phyloP scores from a whole-genome alignment of 1,140 invertebrate species.

The Temnothorax curvispinosus region DNA sequence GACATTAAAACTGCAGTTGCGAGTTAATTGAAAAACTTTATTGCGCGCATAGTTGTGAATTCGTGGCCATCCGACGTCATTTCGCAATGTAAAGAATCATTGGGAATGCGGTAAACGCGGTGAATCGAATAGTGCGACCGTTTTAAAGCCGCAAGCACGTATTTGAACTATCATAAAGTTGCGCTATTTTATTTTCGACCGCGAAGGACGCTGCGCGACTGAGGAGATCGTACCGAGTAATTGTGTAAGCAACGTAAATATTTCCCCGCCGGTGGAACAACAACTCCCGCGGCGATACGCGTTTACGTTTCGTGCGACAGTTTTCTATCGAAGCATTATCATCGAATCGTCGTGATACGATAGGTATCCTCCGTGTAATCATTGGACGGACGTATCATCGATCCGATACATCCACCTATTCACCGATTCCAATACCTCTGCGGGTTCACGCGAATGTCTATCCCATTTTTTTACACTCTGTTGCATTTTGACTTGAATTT shows the following conservation, averaged over 20 bases:
- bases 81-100: neutral
- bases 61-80: neutral
- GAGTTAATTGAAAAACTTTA: constrained; percentile 5
- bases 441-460: neutral
- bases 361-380: constrained; percentile 15
- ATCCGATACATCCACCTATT: neutral
- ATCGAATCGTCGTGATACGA: constrained; percentile 36
- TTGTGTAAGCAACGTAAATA: constrained; percentile 46
- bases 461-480: constrained; percentile 16
- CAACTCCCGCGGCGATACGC: constrained; percentile 19
- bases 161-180: constrained; percentile 39
- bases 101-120: constrained; percentile 22
- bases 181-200: constrained; percentile 22
- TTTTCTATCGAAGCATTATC: constrained; percentile 31
- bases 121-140: constrained; percentile 23
- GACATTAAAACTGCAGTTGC: neutral
- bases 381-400: constrained; percentile 26
- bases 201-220: neutral
- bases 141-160: constrained; percentile 26
- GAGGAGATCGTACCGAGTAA: constrained; percentile 26
- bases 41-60: neutral
- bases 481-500: neutral
- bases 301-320: constrained; percentile 18
- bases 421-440: constrained; percentile 10
- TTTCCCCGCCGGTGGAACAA: constrained; percentile 21